Percentiles rank a stretch among this genome's conserved stretches.
phyloP scores from a whole-genome alignment of 2,113 vertebrate species.

The Agelaius tricolor region DNA sequence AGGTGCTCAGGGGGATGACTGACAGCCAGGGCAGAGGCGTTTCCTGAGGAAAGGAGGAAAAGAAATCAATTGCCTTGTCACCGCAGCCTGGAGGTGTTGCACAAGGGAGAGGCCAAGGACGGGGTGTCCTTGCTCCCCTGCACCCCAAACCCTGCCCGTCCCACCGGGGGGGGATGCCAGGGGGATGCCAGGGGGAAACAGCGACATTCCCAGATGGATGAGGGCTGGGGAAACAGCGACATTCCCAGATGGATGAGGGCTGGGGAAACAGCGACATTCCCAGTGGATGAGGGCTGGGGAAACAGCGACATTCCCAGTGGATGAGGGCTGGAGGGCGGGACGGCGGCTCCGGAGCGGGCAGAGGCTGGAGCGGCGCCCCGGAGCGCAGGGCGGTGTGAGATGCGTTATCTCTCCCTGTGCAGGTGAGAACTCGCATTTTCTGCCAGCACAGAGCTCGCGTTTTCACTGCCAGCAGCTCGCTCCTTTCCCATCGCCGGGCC shows the following conservation, averaged over 20 bases:
- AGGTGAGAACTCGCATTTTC: neutral
- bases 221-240: neutral
- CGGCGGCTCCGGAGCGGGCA: accelerated
- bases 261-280: neutral
- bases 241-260: neutral
- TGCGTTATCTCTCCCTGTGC: neutral
- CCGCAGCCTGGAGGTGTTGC: neutral
- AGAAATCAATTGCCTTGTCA: neutral
- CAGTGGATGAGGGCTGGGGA: neutral
- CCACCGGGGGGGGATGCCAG: neutral
- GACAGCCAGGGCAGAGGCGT: neutral
- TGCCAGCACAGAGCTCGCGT: neutral
- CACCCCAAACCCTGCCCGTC: accelerated
- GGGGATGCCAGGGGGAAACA: no score
- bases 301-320: neutral
- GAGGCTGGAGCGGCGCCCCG: neutral
- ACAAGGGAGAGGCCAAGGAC: neutral
- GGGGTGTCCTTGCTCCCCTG: neutral
- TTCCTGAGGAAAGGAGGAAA: neutral
- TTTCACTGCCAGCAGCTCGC: neutral
- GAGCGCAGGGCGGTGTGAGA: neutral
- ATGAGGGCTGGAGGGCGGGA: neutral
- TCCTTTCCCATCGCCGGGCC: neutral
- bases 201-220: neutral
- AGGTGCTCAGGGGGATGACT: neutral